A percentile compares a stretch with the other conserved stretches of the same genome.
These are phyloP conservation scores for Philopotamus ludificatus DNA, from an alignment of 1,140 invertebrate species.

Conservation along the genomic window DNA sequence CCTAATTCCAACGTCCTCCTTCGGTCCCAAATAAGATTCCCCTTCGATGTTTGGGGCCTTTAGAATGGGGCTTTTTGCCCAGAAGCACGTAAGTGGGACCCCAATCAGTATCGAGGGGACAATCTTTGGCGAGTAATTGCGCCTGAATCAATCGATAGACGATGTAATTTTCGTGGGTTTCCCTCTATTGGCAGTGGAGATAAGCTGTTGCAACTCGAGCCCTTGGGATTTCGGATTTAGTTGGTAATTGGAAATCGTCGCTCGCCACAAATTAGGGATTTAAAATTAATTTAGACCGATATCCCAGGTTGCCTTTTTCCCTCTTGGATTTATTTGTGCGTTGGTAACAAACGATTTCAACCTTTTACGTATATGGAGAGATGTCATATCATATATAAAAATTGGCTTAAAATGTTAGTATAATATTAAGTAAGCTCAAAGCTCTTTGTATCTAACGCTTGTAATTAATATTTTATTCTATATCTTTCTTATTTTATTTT, in stretches of 20 bases:
- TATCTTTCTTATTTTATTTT: too few species aligned
- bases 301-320: neutral
- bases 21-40: neutral
- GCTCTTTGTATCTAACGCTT: too few species aligned
- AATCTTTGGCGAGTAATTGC: slow-evolving; percentile 39
- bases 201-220: slow-evolving; percentile 18
- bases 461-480: too few species aligned
- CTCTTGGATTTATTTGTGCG: too few species aligned
- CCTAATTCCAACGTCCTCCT: neutral
- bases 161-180: slow-evolving; percentile 21
- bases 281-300: slow-evolving; percentile 21
- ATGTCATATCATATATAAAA: too few species aligned
- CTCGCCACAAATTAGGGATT: slow-evolving; percentile 36
- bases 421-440: too few species aligned
- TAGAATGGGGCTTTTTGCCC: neutral
- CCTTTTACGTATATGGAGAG: too few species aligned
- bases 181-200: neutral
- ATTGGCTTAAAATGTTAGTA: too few species aligned
- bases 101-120: slow-evolving; percentile 23
- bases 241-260: slow-evolving; percentile 33
- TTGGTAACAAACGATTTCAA: too few species aligned
- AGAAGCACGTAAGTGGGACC: neutral
- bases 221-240: slow-evolving; percentile 8
- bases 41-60: neutral
- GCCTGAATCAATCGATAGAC: slow-evolving; percentile 37